phyloP scores from a whole-genome alignment of 2,113 vertebrate genomes.

The Nanorana parkeri region DNA sequence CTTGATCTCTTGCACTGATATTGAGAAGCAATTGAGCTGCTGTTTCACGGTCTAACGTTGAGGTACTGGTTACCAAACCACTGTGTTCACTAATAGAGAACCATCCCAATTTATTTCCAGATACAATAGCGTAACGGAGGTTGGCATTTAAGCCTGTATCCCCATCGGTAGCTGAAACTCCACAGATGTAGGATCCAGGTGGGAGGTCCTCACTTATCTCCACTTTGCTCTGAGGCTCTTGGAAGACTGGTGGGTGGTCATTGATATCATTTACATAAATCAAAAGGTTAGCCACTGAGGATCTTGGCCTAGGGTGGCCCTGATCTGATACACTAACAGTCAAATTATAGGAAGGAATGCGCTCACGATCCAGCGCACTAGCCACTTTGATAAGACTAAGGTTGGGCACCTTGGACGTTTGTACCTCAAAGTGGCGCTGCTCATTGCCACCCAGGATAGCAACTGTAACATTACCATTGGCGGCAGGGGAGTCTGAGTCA shows the following conservation, averaged over 20 bases:
- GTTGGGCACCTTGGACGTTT: slow-evolving; percentile 94
- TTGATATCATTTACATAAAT: slow-evolving; percentile 98
- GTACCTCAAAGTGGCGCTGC: slow-evolving; percentile 94
- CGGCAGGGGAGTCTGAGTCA: slow-evolving; percentile 87
- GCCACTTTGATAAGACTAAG: slow-evolving; percentile 97
- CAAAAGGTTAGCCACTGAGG: slow-evolving; percentile 92
- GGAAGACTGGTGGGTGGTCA: slow-evolving; percentile 93
- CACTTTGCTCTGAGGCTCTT: slow-evolving; percentile 85
- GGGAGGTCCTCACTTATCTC: slow-evolving; percentile 93
- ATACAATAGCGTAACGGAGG: slow-evolving; percentile 93
- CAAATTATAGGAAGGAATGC: slow-evolving; percentile 96
- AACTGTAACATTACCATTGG: slow-evolving; percentile 96
- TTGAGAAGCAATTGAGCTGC: slow-evolving; percentile 90
- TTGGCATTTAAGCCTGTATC: slow-evolving; percentile 97
- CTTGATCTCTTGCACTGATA: slow-evolving; percentile 94
- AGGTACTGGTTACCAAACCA: slow-evolving; percentile 88
- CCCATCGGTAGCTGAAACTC: slow-evolving; percentile 91
- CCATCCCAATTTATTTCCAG: slow-evolving; percentile 93
- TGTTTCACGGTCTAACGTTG: slow-evolving; percentile 84
- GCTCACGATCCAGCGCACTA: slow-evolving; percentile 90
- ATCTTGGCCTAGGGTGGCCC: slow-evolving; percentile 79
- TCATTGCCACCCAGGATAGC: slow-evolving; percentile 94
- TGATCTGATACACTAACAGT: slow-evolving; percentile 94
- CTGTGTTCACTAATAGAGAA: slow-evolving; percentile 94
- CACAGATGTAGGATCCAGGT: slow-evolving; percentile 91